Conservation (phyloP, 92 coral and sea anemone species). For the Palythoa heliodiscus region DNA sequence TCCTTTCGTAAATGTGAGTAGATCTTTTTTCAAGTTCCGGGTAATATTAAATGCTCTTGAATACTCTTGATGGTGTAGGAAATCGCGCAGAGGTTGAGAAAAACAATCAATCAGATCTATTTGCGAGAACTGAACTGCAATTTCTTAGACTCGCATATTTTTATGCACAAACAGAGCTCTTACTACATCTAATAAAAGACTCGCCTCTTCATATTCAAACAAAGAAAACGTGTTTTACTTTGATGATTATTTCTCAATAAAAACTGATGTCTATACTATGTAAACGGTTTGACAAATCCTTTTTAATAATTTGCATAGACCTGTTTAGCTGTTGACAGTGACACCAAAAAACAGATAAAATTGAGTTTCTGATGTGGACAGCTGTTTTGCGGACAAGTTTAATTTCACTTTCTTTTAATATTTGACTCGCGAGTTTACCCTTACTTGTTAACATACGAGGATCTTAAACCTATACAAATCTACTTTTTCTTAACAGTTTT, state of each 20-base stretch:
- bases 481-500: not conserved
- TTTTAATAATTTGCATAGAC: not conserved
- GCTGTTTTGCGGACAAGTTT: not conserved
- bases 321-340: not conserved
- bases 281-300: not conserved
- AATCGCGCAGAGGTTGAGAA: no score
- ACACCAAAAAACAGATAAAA: not conserved
- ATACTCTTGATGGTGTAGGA: no score
- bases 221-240: not conserved
- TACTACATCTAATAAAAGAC: not conserved
- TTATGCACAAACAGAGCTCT: not conserved
- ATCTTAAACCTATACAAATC: not conserved
- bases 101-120: not conserved
- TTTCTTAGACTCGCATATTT: no score
- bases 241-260: not conserved
- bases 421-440: not conserved
- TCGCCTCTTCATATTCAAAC: not conserved
- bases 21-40: no score
- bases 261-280: not conserved
- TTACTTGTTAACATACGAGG: not conserved
- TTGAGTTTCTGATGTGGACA: not conserved
- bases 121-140: not conserved
- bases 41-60: no score
- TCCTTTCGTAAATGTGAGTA: no score
- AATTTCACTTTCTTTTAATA: not conserved